These are phyloP conservation scores for Orientallactaga sibirica DNA, from an alignment of 2,797 vertebrate species.

Conservation along the genomic window DNA sequence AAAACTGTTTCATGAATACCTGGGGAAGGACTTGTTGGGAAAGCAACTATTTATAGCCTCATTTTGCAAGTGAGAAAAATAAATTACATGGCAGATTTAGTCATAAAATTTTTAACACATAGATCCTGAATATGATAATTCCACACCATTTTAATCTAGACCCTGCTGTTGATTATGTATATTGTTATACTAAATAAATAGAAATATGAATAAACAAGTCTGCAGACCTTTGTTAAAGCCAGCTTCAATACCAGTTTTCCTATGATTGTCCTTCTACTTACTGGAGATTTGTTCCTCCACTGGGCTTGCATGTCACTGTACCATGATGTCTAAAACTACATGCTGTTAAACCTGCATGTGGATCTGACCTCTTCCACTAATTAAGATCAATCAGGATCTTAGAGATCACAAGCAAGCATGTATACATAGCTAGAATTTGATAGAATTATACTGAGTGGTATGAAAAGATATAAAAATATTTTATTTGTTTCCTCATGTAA, in stretches of 20 bases:
- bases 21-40: not conserved
- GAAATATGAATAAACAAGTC: not conserved
- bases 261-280: not conserved
- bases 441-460: conserved; percentile 14
- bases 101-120: not conserved
- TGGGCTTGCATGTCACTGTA: not conserved
- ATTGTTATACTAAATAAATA: not conserved
- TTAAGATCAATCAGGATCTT: not conserved
- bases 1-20: not conserved
- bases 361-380: not conserved
- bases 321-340: not conserved
- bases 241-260: not conserved
- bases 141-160: not conserved
- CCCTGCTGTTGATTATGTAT: not conserved
- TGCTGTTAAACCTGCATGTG: not conserved
- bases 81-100: not conserved
- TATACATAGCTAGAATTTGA: not conserved
- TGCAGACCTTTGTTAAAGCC: not conserved
- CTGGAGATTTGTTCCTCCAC: not conserved
- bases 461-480: not conserved
- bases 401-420: not conserved
- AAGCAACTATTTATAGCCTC: not conserved
- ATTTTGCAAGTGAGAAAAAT: conserved; percentile 26
- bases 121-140: not conserved
- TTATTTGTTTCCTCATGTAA: not conserved